Percentiles rank a stretch among this genome's conserved stretches.
Evolutionary conservation across 2,797 vertebrate genomes (phyloP).

Genomic region (Cygnus olor): DNA sequence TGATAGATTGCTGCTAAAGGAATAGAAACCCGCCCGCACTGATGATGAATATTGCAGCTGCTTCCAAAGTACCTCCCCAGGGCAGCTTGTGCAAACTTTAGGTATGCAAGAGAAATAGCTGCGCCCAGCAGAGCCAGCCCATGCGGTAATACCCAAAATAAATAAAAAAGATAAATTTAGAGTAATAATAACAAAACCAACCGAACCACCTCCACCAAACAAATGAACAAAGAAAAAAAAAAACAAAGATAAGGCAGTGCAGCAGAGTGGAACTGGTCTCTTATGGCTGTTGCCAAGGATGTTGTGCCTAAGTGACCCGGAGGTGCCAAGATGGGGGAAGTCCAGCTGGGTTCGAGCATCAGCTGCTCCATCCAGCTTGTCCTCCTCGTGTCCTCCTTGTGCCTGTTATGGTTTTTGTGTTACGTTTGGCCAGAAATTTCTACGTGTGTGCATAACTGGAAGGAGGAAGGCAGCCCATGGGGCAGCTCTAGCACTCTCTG

Average conservation of each 20-base stretch:
- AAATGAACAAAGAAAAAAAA: neutral
- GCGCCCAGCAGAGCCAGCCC: neutral
- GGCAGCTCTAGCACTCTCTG: neutral
- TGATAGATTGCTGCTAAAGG: slow-evolving; percentile 17
- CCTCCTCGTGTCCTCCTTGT: neutral
- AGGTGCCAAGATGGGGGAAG: neutral
- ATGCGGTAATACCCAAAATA: neutral
- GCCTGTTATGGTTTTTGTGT: neutral
- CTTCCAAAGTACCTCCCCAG: slow-evolving; percentile 33
- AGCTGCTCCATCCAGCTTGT: neutral
- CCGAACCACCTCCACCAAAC: too few relatives aligned
- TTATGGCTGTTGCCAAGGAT: neutral
- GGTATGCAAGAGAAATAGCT: slow-evolving; percentile 18
- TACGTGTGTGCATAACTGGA: fast-evolving
- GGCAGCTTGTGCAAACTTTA: neutral
- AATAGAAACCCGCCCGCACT: slow-evolving; percentile 11
- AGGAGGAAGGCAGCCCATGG: neutral
- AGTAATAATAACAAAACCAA: too few relatives aligned
- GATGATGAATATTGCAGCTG: slow-evolving; percentile 16
- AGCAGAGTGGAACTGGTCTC: neutral
- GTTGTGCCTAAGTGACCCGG: neutral
- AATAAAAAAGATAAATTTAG: too few relatives aligned
- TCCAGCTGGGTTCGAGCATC: neutral
- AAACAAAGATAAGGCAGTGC: neutral
- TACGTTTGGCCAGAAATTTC: neutral